A percentile compares a stretch with the other conserved stretches of the same genome.
Conservation (phyloP, 2,888 invertebrate species). For the Tetrapedia diversipes region DNA sequence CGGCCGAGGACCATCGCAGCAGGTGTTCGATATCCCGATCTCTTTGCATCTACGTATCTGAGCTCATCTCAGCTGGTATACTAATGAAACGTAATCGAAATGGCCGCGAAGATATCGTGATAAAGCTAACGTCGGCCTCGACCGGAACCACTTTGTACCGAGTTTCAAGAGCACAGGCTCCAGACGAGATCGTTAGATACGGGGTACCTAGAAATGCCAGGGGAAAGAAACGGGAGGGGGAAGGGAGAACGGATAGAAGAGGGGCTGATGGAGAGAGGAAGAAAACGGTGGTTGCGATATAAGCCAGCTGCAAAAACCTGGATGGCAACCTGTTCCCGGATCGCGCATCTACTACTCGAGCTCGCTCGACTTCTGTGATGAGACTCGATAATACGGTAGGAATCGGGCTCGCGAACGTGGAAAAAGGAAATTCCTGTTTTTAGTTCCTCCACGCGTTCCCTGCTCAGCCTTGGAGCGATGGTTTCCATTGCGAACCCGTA, state of each 20-base stretch:
- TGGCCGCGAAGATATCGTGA: slow-evolving; percentile 49
- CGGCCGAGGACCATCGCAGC: neutral
- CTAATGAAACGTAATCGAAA: slow-evolving; percentile 54
- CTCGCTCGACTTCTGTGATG: slow-evolving; percentile 61
- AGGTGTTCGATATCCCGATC: slow-evolving; percentile 17
- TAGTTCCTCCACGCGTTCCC: slow-evolving; percentile 11
- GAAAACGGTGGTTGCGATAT: slow-evolving; percentile 67
- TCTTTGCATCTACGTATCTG: slow-evolving; percentile 26
- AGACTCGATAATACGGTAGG: slow-evolving; percentile 65
- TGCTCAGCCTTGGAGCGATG: slow-evolving; percentile 16
- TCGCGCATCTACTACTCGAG: slow-evolving; percentile 60
- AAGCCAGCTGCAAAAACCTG: slow-evolving; percentile 73
- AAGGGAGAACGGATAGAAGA: neutral
- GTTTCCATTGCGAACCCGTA: slow-evolving; percentile 13
- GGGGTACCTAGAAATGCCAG: slow-evolving; percentile 64
- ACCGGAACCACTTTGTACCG: slow-evolving; percentile 55
- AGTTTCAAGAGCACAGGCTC: slow-evolving; percentile 59
- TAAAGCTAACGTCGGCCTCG: slow-evolving; percentile 43
- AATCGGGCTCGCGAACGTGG: slow-evolving; percentile 45
- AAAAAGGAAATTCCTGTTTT: slow-evolving; percentile 47
- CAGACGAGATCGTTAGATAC: slow-evolving; percentile 70
- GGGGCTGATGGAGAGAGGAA: slow-evolving; percentile 2
- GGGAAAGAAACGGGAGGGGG: slow-evolving; percentile 40
- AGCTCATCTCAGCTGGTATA: slow-evolving; percentile 22
- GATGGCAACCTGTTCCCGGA: slow-evolving; percentile 72